Base-by-base conservation (phyloP, 2,888 invertebrate genomes). In the Agrochola litura region DNA sequence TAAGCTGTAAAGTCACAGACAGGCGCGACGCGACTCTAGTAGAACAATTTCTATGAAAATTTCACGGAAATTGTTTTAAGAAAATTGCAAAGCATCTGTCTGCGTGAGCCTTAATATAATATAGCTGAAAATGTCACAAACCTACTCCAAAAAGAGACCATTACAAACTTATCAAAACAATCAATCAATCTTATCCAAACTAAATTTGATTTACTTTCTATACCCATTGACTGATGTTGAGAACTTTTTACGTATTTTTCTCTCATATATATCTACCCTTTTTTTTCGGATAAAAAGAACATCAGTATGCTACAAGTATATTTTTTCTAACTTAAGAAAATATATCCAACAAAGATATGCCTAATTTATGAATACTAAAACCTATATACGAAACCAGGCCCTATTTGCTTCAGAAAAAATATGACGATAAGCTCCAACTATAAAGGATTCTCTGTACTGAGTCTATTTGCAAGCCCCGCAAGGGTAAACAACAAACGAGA, bases 401-500 rank as follows among this genome's bases (percentile, higher is more conserved):
- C 41, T n/a, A 63, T 70, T 30, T 30, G 30, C 25, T 54, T 56
- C 41, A 16, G 22, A 25, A 49, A 58, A 81, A 85, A 76, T 67
- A 82, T 82, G 66, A 65, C 68, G 76, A 85, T 84, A 88, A 65
- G 77, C 81, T 77, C 43, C 54, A 16, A 69, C 81, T 86, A 84
- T 84, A 89, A 83, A 84, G 77, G 83, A 85, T 84, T 49, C 69
- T 77, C 71, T 80, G 61, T 79, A 73, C 77, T 83, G 79, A 86
- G 89, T 89, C 83, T 90, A 93, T 94, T 94, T 94, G 89, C 91
- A 79, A 81, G 87, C 86, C 88, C 87, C 88, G 83, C 85, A 85
- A 89, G 90, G 90, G 90, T 90, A 92, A 91, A 93, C 91, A 94
- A 91, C 90, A 92, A 92, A 91, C 90, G 91, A 92, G 93, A 93